Base-by-base conservation (phyloP, 2,797 vertebrate genomes). In the Caiman crocodilus region DNA sequence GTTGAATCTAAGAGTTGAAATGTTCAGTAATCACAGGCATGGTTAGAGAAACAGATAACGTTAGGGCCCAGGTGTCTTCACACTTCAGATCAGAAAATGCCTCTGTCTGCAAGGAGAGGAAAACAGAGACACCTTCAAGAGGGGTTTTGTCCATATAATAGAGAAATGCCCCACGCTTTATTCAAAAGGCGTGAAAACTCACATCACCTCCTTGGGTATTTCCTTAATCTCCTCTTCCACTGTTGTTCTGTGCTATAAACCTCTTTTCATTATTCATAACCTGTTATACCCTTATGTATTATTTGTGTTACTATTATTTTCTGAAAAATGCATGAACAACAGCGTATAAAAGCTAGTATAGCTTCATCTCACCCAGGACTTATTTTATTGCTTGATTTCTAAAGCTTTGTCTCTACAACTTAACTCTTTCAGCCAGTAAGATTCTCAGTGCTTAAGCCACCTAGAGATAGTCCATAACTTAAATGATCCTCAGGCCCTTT, bases 251-350 rank as follows among this genome's bases (percentile, higher is more conserved):
- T 71, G 82, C 59, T 0, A 1, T 87, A 94, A 85, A 88, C 1
- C n/a, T 32, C 76, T 74, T 12, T 94, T 92, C 32, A 83, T 93
- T 96, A 94, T 95, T 96, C 94, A 96, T 88, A 86, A 82, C 77
- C 82, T 58, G 89, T 93, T 94, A 92, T 86, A 88, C 92, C 94
- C 93, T 93, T 58, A 74, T 93, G 90, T 93, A 93, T 96, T 90
- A 94, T 94, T 96, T 95, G 92, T 90, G 90, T 88, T 94, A 94
- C 92, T 85, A 89, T 96, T 88, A 88, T 93, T 91, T 96, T 90
- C 93, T 91, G 79, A 93, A 94, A 94, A 91, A 88, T 58, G 65
- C 75, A 87, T 88, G 90, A 93, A 95, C 95, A 85, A 84, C 80
- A 92, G 89, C 93, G 92, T 94, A 91, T 92, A 94, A 90, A 69